Conservation (phyloP, 2,888 invertebrate species). For the Cryptosula pallasiana region DNA sequence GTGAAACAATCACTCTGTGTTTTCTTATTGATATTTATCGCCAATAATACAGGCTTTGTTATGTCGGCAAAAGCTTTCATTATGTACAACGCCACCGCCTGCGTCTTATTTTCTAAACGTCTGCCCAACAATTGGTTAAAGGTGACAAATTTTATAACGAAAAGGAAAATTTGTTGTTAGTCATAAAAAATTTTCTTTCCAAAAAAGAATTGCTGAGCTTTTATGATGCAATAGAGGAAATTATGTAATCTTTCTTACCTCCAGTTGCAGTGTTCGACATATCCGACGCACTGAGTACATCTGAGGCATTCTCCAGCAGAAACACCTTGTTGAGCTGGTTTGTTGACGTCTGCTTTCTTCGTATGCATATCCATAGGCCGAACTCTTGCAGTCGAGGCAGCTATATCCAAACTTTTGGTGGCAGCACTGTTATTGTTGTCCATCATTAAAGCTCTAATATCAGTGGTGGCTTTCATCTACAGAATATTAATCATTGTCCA, state of each 20-base stretch:
- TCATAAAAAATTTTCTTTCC: neutral
- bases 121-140: too few species aligned
- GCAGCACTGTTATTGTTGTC: neutral
- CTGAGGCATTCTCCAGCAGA: neutral
- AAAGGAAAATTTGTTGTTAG: neutral
- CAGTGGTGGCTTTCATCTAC: neutral
- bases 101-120: neutral
- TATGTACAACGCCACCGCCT: neutral
- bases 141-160: neutral
- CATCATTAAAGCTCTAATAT: neutral
- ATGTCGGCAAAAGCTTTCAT: neutral
- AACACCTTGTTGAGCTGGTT: too few species aligned
- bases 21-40: slow-evolving; percentile 19
- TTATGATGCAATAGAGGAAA: neutral
- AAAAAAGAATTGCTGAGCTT: neutral
- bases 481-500: neutral
- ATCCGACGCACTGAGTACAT: neutral
- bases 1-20: neutral
- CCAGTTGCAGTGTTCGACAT: slow-evolving; percentile 2
- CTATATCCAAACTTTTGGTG: too few species aligned
- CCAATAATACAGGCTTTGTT: neutral
- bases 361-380: too few species aligned
- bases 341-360: too few species aligned
- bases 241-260: too few species aligned
- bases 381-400: too few species aligned